phyloP scores from a whole-genome alignment of 2,888 invertebrate genomes.

The Eilema sororculum region DNA sequence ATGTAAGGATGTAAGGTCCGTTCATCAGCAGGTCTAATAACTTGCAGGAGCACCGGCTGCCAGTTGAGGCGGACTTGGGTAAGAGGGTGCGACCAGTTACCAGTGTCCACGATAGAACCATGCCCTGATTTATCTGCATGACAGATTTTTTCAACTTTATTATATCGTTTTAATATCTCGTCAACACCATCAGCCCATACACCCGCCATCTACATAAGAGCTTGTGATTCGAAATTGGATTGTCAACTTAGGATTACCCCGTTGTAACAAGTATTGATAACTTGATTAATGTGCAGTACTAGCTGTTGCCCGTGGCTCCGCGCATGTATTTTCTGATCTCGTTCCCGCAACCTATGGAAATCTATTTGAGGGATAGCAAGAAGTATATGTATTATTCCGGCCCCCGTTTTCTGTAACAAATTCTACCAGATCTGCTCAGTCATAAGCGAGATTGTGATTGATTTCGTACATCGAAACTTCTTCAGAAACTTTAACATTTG shows the following conservation, averaged over 20 bases:
- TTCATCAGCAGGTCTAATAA: too few relatives aligned
- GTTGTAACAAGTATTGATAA: slow-evolving; percentile 45
- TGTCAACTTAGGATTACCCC: slow-evolving; percentile 58
- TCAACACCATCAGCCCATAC: neutral
- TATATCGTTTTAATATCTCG: slow-evolving; percentile 1
- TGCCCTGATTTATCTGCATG: neutral
- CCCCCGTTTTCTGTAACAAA: too few relatives aligned
- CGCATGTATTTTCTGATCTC: too few relatives aligned
- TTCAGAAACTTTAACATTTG: neutral
- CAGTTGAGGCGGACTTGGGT: too few relatives aligned
- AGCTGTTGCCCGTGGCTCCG: too few relatives aligned
- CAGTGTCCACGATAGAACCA: neutral
- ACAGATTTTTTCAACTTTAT: neutral
- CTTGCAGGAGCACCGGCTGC: too few relatives aligned
- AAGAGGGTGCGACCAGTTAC: neutral
- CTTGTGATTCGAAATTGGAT: slow-evolving; percentile 62
- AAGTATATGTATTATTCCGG: too few relatives aligned
- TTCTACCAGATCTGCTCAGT: too few relatives aligned
- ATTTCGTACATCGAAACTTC: neutral
- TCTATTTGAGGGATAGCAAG: too few relatives aligned
- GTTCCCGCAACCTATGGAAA: too few relatives aligned
- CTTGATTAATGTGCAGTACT: slow-evolving; percentile 39
- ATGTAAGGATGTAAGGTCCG: too few relatives aligned
- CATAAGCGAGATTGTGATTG: too few relatives aligned
- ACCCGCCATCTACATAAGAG: slow-evolving; percentile 46